These are phyloP conservation scores for Caenorhabditis drosophilae DNA, from an alignment of 2,888 invertebrate species.

Conservation along the genomic window DNA sequence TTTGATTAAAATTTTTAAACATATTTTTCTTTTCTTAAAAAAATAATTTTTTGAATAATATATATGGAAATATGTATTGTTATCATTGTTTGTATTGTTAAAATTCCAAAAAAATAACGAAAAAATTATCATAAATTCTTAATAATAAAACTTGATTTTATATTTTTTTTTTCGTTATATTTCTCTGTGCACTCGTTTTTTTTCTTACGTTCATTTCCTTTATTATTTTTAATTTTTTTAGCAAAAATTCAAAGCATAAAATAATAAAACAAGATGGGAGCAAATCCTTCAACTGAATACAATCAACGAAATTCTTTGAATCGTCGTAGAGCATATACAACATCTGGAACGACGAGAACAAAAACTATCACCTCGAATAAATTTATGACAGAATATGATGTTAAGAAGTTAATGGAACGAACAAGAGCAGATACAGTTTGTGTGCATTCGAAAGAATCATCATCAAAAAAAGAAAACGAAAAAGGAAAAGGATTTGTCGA, in stretches of 20 bases:
- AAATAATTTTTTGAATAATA: no score
- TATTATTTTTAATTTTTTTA: constrained; percentile 16
- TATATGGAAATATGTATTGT: no score
- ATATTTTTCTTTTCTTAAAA: no score
- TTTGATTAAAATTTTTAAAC: no score
- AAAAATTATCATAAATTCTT: no score
- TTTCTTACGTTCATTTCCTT: constrained; percentile 10
- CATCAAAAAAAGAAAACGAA: constrained; percentile 8
- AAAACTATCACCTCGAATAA: neutral
- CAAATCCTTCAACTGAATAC: constrained; percentile 24
- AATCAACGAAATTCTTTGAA: neutral
- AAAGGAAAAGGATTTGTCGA: no score
- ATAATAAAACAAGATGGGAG: constrained; percentile 22
- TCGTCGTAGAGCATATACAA: constrained; percentile 22
- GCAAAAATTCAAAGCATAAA: constrained; percentile 1
- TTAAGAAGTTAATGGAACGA: constrained; percentile 48
- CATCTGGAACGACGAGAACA: constrained; percentile 7
- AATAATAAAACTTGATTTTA: no score
- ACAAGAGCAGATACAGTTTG: constrained; percentile 25
- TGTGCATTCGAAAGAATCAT: constrained; percentile 12
- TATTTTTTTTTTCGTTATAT: no score
- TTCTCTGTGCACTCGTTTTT: no score
- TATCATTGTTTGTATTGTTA: no score
- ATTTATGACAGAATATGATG: constrained; percentile 44
- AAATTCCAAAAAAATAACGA: no score